Evolutionary conservation across 1,140 invertebrate genomes (phyloP).

Genomic region (Zeugodacus cucurbitae): DNA sequence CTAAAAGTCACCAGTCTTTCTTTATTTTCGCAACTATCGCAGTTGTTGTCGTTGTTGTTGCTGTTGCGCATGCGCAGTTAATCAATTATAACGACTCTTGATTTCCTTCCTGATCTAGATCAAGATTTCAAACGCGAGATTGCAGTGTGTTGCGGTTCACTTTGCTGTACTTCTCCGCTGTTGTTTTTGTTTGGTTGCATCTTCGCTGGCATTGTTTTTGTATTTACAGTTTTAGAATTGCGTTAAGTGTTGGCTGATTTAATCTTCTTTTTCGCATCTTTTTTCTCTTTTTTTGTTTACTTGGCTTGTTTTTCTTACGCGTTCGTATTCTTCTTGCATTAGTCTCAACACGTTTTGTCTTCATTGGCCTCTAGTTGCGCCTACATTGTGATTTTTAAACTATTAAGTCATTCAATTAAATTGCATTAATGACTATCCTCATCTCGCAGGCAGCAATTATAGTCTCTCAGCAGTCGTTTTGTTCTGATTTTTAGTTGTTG

Average conservation of each 20-base stretch:
- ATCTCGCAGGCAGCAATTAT: not conserved
- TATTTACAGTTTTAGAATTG: slow-evolving; percentile 15
- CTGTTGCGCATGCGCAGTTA: slow-evolving; percentile 54
- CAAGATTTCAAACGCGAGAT: slow-evolving; percentile 51
- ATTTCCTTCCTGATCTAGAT: slow-evolving; percentile 66
- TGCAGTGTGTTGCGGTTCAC: slow-evolving; percentile 24
- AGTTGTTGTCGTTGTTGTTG: slow-evolving; percentile 8
- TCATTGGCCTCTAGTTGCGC: not conserved
- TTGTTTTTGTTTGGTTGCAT: not conserved
- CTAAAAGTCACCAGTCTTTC: not conserved
- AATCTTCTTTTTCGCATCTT: too few species aligned
- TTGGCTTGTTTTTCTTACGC: not conserved
- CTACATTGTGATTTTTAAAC: not conserved
- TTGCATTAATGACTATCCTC: not conserved
- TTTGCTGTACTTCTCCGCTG: not conserved
- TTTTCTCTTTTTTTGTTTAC: not conserved
- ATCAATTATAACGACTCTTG: slow-evolving; percentile 67
- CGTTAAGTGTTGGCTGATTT: not conserved
- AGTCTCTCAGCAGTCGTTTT: too few species aligned
- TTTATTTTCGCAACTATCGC: not conserved
- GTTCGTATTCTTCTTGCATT: not conserved
- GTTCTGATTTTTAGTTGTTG: too few species aligned
- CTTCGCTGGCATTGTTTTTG: not conserved
- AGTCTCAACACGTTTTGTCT: not conserved
- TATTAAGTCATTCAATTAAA: slow-evolving; percentile 19